Base-by-base conservation (phyloP, 2,113 vertebrate genomes). In the Blennius ocellaris region DNA sequence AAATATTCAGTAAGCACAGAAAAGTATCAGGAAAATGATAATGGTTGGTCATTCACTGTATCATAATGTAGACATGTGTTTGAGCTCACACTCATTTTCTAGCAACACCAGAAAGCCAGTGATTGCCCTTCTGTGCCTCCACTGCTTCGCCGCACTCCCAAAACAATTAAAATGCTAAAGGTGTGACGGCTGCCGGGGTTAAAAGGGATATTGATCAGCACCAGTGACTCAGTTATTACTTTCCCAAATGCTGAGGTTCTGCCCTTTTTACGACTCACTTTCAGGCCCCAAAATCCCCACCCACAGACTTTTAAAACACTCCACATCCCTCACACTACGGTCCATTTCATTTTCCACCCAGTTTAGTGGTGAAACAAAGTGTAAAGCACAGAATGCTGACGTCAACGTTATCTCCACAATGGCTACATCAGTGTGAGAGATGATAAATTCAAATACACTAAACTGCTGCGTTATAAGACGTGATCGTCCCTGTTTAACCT, bases 161-260 rank as follows among this genome's bases (percentile, higher is more conserved):
- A 10, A 66, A 60, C 51, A 41, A 74, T 73, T 51, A 6, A 41
- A 69, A 45, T 30, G 12, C 39, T 53, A 11, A 73, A 81, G 51
- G 14, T 58, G 38, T 59, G 43, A 55, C 9, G 30, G 64, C 73
- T 53, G 36, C 69, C 51, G 17, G 38, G 21, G 12, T 62, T 78
- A 43, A 78, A 77, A 69, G 8, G 44, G 10, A 80, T 70, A 80
- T 78, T 62, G 84, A 87, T 78, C 82, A 69, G 58, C 52, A 62
- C 64, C 45, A 59, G 69, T 57, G 71, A 69, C 73, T 88, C 80
- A 85, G 53, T 83, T 75, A 77, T 66, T 54, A 69, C 69, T 68
- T 68, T 47, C 49, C 37, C 16, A 50, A 78, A 69, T 53, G 53
- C 74, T 81, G 51, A 21, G 17, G 50, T 49, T 73, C 64, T 14